A percentile compares a stretch with the other conserved stretches of the same genome.
These are phyloP conservation scores for Charina bottae DNA, from an alignment of 2,113 vertebrate species.

Conservation along the genomic window DNA sequence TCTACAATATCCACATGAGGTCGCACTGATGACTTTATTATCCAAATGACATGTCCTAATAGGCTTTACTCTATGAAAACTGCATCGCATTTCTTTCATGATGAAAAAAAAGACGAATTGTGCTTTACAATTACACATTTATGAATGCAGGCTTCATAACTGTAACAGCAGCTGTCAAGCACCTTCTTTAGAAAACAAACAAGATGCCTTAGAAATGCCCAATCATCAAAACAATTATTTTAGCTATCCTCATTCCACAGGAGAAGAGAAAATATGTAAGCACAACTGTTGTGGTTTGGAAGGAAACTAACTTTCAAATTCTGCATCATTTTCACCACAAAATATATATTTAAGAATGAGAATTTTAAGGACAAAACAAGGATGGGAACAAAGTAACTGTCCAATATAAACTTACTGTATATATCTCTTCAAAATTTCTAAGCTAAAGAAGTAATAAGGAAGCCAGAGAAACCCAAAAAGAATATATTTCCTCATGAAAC, in stretches of 20 bases:
- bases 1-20: conserved; percentile 77
- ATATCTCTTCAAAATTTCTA: neutral
- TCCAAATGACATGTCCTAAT: conserved; percentile 69
- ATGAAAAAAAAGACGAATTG: conserved; percentile 37
- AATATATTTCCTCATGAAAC: neutral
- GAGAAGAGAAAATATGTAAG: conserved; percentile 35
- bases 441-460: neutral
- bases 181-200: conserved; percentile 16
- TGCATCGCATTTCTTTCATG: conserved; percentile 28
- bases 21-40: conserved; percentile 82
- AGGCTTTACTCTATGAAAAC: conserved; percentile 65
- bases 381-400: neutral
- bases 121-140: conserved; percentile 17
- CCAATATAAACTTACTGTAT: neutral
- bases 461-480: neutral
- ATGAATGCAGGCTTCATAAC: conserved; percentile 21
- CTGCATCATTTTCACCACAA: conserved; percentile 6
- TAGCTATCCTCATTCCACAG: conserved; percentile 27
- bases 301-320: neutral
- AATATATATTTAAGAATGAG: neutral
- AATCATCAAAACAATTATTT: conserved; percentile 10
- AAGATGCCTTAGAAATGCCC: conserved; percentile 36
- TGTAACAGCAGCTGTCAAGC: neutral
- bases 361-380: neutral
- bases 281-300: neutral